phyloP scores from a whole-genome alignment of 1,140 invertebrate species.

The Myzus persicae region DNA sequence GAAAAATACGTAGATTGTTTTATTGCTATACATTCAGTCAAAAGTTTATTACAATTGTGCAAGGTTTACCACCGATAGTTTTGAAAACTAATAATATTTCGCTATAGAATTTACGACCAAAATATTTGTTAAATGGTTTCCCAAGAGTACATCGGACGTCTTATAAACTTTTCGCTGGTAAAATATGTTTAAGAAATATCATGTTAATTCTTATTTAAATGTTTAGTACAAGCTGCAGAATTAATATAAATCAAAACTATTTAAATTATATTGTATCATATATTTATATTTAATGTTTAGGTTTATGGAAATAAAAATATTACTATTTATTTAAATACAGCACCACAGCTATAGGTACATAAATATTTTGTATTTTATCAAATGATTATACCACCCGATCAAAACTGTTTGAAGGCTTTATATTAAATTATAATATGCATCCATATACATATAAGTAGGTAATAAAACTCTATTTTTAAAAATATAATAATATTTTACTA shows the following conservation, averaged over 20 bases:
- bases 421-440: neutral
- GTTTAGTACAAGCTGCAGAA: too few species aligned
- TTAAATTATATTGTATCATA: too few species aligned
- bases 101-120: neutral
- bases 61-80: neutral
- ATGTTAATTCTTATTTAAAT: neutral
- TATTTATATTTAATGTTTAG: too few species aligned
- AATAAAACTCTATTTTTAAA: neutral
- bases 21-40: neutral
- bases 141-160: neutral
- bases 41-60: neutral
- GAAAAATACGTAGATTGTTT: neutral
- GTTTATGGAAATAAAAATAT: too few species aligned
- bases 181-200: neutral
- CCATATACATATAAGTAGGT: too few species aligned
- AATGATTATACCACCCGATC: neutral
- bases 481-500: neutral
- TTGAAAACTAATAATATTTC: conserved; percentile 20
- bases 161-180: neutral
- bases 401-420: neutral
- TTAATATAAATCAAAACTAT: neutral
- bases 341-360: too few species aligned
- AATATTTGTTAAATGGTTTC: neutral
- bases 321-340: neutral
- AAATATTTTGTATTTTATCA: neutral